These are phyloP conservation scores for Falco punctatus DNA, from an alignment of 2,113 vertebrate species.

Conservation along the genomic window DNA sequence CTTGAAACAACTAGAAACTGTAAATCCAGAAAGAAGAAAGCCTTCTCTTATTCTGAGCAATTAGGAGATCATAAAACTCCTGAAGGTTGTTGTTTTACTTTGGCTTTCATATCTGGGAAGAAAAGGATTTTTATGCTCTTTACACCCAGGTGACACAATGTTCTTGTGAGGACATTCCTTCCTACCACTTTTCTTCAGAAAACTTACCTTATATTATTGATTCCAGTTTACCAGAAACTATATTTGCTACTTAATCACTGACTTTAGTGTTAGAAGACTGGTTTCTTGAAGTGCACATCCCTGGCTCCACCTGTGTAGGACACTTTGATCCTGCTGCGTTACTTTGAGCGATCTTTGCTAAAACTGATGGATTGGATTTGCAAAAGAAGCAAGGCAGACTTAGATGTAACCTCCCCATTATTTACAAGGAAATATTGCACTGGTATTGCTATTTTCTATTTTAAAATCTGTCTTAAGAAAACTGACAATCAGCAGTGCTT, in stretches of 20 bases:
- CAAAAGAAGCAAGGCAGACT: neutral
- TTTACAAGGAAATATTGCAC: neutral
- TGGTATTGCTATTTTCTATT: neutral
- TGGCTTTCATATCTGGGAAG: neutral
- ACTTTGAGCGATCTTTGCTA: neutral
- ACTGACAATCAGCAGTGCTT: neutral
- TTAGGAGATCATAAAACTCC: neutral
- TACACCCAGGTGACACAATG: neutral
- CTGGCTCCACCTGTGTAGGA: neutral
- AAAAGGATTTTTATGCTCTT: neutral
- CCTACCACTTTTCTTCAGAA: neutral
- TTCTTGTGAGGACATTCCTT: neutral
- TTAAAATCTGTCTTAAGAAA: neutral
- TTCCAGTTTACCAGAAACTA: neutral
- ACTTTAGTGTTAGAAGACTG: neutral
- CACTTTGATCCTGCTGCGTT: neutral
- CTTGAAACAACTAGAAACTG: constrained; percentile 26
- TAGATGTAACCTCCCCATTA: neutral
- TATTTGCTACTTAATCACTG: neutral
- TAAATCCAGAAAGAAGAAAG: constrained; percentile 13
- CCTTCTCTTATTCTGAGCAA: neutral
- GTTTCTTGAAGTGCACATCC: neutral
- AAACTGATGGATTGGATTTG: neutral
- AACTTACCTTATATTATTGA: neutral
- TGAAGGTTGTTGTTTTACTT: constrained; percentile 24